Base-by-base conservation (phyloP, 2,888 invertebrate genomes). In the Clistopyga incitator region DNA sequence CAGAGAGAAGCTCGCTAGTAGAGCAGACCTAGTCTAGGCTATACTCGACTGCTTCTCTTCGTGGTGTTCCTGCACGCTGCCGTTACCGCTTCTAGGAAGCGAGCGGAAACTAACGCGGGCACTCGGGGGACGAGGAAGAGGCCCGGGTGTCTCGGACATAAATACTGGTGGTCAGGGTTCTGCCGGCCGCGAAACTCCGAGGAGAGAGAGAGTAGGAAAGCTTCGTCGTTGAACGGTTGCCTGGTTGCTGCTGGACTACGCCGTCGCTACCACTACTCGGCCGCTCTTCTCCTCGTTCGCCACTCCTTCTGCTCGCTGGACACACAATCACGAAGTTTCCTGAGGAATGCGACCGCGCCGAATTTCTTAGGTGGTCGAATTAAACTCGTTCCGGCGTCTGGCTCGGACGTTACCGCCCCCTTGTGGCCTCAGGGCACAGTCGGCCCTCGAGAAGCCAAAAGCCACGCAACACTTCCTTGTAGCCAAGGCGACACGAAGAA, bases 321-420 rank as follows among this genome's bases (percentile, higher is more conserved):
- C 93, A 92, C 90, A 92, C 93, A 93, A 93, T 93, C 93, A 93
- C 90, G 89, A 93, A 93, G 92, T 93, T 93, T 90, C 89, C 90
- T 92, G 91, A 92, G 93, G 93, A 92, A 93, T 93, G 93, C 91
- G 90, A 93, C 92, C 92, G 88, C 91, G 86, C 86, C 88, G 90
- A 91, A 92, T 92, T 93, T 93, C 93, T 93, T 93, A 92, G 92
- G 89, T 87, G 91, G 90, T 90, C 90, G 91, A 93, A 93, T 93
- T 93, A 93, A 93, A 93, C 92, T 92, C 91, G 91, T 91, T 90
- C 90, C 90, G 86, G 86, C 88, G 87, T 87, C 89, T 88, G 87
- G 86, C 85, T 84, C 78, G 85, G 84, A 87, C 90, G 89, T 88
- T 88, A 81, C 68, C 50, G 38, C 67, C 29, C 52, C 68, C 64